Evolutionary conservation across 2,113 vertebrate species (phyloP).

Genomic region (Hipposideros armiger): DNA sequence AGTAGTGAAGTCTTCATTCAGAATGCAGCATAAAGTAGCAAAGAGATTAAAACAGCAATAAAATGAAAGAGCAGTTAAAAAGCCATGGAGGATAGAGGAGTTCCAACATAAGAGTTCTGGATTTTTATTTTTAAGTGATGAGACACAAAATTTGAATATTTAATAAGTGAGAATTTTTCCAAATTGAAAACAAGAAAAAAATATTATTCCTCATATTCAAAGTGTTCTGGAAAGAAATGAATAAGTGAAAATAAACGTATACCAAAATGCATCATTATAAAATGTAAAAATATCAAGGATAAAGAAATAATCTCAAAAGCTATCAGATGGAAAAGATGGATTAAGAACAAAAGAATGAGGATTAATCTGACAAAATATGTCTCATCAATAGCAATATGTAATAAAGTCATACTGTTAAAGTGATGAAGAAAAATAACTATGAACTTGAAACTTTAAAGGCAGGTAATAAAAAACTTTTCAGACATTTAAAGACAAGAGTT

Average conservation of each 20-base stretch:
- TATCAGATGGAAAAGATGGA: neutral
- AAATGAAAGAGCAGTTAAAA: neutral
- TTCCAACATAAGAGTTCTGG: neutral
- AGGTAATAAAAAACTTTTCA: neutral
- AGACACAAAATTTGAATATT: neutral
- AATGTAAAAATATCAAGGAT: neutral
- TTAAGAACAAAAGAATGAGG: neutral
- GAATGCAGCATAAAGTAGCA: too few relatives aligned
- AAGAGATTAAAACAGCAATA: neutral
- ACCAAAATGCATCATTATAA: neutral
- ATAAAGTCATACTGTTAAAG: neutral
- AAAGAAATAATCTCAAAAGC: slow-evolving; percentile 6
- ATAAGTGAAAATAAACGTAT: slow-evolving; percentile 22
- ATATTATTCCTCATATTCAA: neutral
- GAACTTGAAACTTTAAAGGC: neutral
- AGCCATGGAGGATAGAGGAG: neutral
- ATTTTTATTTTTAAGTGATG: neutral
- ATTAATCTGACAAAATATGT: neutral
- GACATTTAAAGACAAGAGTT: neutral
- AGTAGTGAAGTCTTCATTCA: neutral
- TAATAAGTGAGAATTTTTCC: neutral
- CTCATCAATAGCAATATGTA: neutral
- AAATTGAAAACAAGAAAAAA: neutral
- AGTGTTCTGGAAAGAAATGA: neutral
- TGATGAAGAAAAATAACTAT: neutral